Conservation (phyloP, 1,140 invertebrate species). For the Patella vulgata region DNA sequence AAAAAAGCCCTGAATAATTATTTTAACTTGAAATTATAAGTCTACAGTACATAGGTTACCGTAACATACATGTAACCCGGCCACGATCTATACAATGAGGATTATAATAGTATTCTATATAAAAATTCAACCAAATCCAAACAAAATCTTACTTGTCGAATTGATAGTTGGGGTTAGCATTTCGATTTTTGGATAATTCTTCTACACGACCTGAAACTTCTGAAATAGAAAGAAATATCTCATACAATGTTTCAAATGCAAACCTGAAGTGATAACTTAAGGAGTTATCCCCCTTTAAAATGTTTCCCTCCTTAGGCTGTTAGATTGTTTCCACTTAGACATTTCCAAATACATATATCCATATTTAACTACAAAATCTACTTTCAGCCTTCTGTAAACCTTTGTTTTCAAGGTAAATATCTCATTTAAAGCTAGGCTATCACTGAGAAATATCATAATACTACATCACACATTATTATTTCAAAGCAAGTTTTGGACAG, state of each 20-base stretch:
- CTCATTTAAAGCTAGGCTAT: too few relatives aligned
- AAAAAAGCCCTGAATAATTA: background rate
- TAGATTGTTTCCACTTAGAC: too few relatives aligned
- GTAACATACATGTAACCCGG: background rate
- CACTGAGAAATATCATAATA: too few relatives aligned
- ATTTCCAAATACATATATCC: too few relatives aligned
- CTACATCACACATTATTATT: too few relatives aligned
- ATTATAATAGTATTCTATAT: background rate
- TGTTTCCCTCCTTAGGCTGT: too few relatives aligned
- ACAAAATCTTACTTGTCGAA: slow-evolving; percentile 39
- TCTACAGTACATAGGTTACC: background rate
- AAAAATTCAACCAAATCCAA: slow-evolving; percentile 1
- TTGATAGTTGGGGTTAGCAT: slow-evolving; percentile 25
- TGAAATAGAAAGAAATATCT: slow-evolving; percentile 22
- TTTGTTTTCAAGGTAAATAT: too few relatives aligned
- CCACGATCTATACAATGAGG: background rate
- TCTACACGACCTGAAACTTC: slow-evolving; percentile 37
- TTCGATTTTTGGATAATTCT: slow-evolving; percentile 33
- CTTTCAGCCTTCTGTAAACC: too few relatives aligned
- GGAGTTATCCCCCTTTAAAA: too few relatives aligned
- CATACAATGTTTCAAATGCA: background rate
- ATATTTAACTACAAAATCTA: too few relatives aligned
- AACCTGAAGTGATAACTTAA: too few relatives aligned
- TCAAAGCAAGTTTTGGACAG: too few relatives aligned
- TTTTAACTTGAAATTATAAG: background rate